Conservation (phyloP, 1,140 invertebrate genomes). For the Calephelis virginiensis region DNA sequence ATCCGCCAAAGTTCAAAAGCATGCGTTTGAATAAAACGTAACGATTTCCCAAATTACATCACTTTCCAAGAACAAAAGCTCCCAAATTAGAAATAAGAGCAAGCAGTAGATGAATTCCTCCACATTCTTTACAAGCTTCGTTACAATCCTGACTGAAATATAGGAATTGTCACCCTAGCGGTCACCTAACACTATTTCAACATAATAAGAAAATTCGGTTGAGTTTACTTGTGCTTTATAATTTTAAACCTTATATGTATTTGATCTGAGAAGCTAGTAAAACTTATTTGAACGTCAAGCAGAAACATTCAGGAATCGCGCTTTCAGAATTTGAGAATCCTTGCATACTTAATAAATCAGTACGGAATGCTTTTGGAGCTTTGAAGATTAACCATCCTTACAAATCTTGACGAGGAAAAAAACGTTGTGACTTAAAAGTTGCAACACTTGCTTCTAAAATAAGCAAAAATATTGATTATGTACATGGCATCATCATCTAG, state of each 20-base stretch:
- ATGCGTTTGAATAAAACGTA: too few relatives aligned
- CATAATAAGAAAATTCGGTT: neutral
- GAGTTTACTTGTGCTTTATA: neutral
- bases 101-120: neutral
- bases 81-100: neutral
- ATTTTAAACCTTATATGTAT: neutral
- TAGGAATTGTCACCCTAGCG: neutral
- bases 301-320: slow-evolving; percentile 29
- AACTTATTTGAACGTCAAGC: slow-evolving; percentile 4
- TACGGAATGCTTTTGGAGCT: slow-evolving; percentile 31
- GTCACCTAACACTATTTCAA: neutral
- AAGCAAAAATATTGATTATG: too few relatives aligned
- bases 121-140: neutral
- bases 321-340: slow-evolving; percentile 29
- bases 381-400: slow-evolving; percentile 18
- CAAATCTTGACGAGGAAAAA: too few relatives aligned
- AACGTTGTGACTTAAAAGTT: too few relatives aligned
- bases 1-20: too few relatives aligned
- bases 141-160: neutral
- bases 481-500: too few relatives aligned
- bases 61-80: neutral
- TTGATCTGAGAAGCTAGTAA: neutral
- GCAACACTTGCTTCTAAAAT: too few relatives aligned
- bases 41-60: neutral
- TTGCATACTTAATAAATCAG: slow-evolving; percentile 29